Conservation (phyloP, 2,797 vertebrate species). For the Catamblyrhynchus diadema region DNA sequence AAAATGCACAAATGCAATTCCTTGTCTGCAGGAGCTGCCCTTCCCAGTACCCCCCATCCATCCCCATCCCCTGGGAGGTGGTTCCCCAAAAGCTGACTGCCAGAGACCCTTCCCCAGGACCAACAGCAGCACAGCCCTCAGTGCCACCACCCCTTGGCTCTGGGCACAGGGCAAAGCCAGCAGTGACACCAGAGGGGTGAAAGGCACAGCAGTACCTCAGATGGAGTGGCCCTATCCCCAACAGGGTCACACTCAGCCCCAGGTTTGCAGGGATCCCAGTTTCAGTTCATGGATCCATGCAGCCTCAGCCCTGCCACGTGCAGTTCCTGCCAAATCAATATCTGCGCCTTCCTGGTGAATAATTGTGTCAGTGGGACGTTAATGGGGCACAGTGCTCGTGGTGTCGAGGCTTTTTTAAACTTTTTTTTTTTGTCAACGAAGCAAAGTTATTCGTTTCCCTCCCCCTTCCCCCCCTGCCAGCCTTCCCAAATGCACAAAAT, state of each 20-base stretch:
- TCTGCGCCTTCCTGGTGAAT: background rate
- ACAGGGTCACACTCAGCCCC: background rate
- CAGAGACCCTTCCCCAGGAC: background rate
- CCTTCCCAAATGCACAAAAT: slow-evolving; percentile 21
- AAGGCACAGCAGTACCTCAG: background rate
- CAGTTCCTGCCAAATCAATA: slow-evolving; percentile 10
- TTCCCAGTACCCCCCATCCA: background rate
- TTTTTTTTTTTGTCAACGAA: background rate
- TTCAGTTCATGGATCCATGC: background rate
- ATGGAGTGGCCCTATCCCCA: accelerated
- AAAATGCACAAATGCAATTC: background rate
- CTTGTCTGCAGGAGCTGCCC: background rate
- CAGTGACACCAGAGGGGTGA: background rate
- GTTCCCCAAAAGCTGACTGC: background rate
- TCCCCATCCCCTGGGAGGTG: background rate
- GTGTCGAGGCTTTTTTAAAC: background rate
- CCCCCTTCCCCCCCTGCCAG: background rate
- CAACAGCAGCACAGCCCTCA: background rate
- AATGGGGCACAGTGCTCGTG: background rate
- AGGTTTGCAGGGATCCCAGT: background rate
- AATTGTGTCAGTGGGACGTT: slow-evolving; percentile 20
- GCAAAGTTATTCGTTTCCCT: slow-evolving; percentile 33
- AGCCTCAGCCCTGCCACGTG: background rate
- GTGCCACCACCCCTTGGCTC: background rate
- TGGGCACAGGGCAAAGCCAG: accelerated